phyloP scores from a whole-genome alignment of 2,888 invertebrate genomes.

The Morpho achilles region DNA sequence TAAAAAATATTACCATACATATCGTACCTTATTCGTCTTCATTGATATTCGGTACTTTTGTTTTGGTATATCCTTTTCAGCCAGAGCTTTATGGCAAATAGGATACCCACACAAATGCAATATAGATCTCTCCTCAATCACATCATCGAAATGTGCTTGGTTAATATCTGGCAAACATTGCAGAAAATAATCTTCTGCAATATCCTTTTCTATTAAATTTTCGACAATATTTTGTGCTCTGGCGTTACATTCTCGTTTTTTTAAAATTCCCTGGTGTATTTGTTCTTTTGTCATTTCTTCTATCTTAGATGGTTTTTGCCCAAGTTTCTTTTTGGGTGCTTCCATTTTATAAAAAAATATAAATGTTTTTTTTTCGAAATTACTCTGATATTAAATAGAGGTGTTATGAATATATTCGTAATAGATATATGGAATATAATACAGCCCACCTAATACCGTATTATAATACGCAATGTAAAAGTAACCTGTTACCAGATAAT shows the following conservation, averaged over 20 bases:
- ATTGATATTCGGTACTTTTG: conserved; percentile 90
- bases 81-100: conserved; percentile 82
- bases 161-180: conserved; percentile 84
- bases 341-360: conserved; percentile 38
- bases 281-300: conserved; percentile 79
- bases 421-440: too few species aligned
- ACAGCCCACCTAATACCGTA: too few species aligned
- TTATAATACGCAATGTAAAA: too few species aligned
- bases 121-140: conserved; percentile 90
- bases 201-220: conserved; percentile 81
- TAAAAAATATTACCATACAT: too few species aligned
- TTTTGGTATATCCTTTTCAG: conserved; percentile 80
- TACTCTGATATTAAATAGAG: neutral
- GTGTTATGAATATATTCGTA: too few species aligned
- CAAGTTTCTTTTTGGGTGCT: conserved; percentile 29
- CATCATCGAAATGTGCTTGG: conserved; percentile 88
- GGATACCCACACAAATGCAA: conserved; percentile 90
- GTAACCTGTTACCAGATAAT: too few species aligned
- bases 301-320: conserved; percentile 58
- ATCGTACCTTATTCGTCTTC: conserved; percentile 85
- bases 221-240: conserved; percentile 87
- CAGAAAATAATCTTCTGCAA: conserved; percentile 74
- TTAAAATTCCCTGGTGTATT: conserved; percentile 78
- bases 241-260: conserved; percentile 86
- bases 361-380: neutral